Base-by-base conservation (phyloP, 2,113 vertebrate genomes). In the Heterotilapia buettikoferi region DNA sequence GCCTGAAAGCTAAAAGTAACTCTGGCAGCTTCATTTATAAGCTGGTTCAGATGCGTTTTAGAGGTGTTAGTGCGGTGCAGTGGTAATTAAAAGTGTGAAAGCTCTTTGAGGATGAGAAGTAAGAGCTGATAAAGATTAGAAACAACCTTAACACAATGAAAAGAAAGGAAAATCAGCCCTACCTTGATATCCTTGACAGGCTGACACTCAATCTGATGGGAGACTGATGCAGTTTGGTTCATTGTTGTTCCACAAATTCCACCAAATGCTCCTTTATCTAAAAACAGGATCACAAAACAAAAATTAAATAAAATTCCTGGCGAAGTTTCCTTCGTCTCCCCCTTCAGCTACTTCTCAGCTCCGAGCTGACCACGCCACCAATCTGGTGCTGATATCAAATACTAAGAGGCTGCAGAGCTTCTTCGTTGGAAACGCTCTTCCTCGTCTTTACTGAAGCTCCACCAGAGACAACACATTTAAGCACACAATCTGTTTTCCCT, bases 171-270 rank as follows among this genome's bases (percentile, higher is more conserved):
- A 53, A 87, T 52, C 26, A 38, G 8, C 63, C 90, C 38, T 91
- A 95, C 94, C 94, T 95, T 95, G 73, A 4, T 9, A 5, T 94
- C 93, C 36, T 93, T 95, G 36, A 14, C 9, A 8, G 94, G 86
- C 76, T 94, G 90, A 82, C 88, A 94, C 12, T 95, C 89, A 11
- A 94, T 95, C 90, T 95, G 94, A 92, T 95, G 94, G 14, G 93
- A 93, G 13, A 95, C 94, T 3, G 94, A 94, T 1, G 93, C 93
- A 10, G 94, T 95, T 92, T 95, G 95, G 79, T 95, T 95, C 94
- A 94, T 94, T 36, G 85, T 90, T 12, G 76, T 84, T 36, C 38
- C 57, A 68, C 53, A 24, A n/a, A 21, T 61, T 85, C 29, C 54
- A 5, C 80, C 1, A 6, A 84, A 83, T 38, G 26, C 47, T 78